A percentile compares a stretch with the other conserved stretches of the same genome.
phyloP scores from a whole-genome alignment of 2,888 invertebrate species.

The Lamproptera curius region DNA sequence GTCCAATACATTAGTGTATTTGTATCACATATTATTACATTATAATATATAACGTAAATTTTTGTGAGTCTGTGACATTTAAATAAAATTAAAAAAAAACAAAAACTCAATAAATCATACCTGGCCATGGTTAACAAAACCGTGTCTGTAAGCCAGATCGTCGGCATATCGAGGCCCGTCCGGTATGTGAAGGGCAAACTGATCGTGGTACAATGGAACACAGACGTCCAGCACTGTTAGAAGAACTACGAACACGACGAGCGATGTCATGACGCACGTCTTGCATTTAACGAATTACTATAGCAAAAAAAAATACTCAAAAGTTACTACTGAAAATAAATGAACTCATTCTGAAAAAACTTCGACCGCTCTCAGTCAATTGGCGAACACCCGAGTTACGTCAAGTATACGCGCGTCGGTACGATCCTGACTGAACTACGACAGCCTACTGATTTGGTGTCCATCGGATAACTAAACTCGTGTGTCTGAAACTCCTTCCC shows the following conservation, averaged over 20 bases:
- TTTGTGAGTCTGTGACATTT: neutral
- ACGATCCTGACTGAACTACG: conserved; percentile 29
- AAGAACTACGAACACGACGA: conserved; percentile 56
- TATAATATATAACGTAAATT: no score
- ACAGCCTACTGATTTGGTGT: conserved; percentile 37
- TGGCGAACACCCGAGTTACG: conserved; percentile 33
- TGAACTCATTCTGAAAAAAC: no score
- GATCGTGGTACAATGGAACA: conserved; percentile 68
- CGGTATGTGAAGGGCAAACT: conserved; percentile 60
- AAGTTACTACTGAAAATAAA: no score
- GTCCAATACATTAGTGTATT: neutral
- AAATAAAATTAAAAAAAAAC: neutral
- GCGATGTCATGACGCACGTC: conserved; percentile 62
- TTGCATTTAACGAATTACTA: conserved; percentile 72
- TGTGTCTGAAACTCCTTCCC: conserved; percentile 48
- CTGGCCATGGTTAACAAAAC: conserved; percentile 72
- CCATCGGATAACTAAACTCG: conserved; percentile 53
- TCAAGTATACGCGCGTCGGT: conserved; percentile 21
- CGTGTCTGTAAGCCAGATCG: conserved; percentile 65
- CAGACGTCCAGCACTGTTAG: conserved; percentile 65
- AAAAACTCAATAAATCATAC: conserved; percentile 40
- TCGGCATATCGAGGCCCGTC: conserved; percentile 54
- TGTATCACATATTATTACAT: neutral
- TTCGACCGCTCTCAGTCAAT: no score
- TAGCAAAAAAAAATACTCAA: no score